Conservation (phyloP, 2,113 vertebrate genomes). For the Caloenas nicobarica region DNA sequence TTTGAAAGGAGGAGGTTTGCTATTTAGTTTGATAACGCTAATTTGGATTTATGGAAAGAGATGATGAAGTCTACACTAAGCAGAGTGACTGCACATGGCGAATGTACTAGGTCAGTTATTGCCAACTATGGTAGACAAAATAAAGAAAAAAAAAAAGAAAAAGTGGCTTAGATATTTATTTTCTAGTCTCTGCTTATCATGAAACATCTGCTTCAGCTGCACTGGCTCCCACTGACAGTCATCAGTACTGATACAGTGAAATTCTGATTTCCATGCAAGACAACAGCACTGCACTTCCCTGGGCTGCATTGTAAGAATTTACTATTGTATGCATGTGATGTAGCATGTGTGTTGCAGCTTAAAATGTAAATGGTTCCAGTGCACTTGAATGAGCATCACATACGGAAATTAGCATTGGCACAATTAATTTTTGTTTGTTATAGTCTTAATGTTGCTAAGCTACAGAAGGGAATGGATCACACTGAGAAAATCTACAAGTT, state of each 20-base stretch:
- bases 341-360: background rate
- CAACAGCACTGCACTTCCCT: background rate
- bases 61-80: conserved; percentile 36
- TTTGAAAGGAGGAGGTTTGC: conserved; percentile 37
- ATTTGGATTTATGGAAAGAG: conserved; percentile 63
- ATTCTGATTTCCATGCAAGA: conserved; percentile 22
- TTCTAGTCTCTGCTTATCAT: conserved; percentile 70
- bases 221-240: conserved; percentile 59
- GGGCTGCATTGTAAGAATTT: conserved; percentile 18
- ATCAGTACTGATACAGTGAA: background rate
- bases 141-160: conserved; percentile 48
- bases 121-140: conserved; percentile 60
- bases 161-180: conserved; percentile 59
- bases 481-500: conserved; percentile 61
- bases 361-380: conserved; percentile 28
- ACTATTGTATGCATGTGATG: background rate
- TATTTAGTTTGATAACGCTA: conserved; percentile 11
- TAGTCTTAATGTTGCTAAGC: conserved; percentile 70
- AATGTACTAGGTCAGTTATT: conserved; percentile 36
- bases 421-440: conserved; percentile 70
- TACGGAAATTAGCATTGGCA: conserved; percentile 51
- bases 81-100: conserved; percentile 66
- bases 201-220: conserved; percentile 77
- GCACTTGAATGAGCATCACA: conserved; percentile 29
- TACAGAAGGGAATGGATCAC: conserved; percentile 35